Conservation (phyloP, 2,113 vertebrate species). For the Triplophysa rosa region DNA sequence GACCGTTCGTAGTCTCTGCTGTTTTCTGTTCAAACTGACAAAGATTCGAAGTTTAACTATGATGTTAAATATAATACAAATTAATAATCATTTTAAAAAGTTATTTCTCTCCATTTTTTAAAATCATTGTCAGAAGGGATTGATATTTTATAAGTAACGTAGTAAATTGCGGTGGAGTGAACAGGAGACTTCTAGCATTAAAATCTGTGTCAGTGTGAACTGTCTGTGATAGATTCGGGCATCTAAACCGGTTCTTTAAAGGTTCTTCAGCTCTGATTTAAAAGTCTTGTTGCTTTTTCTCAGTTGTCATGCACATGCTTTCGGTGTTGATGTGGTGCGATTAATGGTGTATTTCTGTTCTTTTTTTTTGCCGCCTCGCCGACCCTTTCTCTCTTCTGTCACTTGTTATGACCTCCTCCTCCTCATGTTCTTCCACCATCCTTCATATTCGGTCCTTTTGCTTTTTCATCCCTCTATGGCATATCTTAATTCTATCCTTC, state of each 20-base stretch:
- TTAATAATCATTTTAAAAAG: too few relatives aligned
- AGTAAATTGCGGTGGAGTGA: not conserved
- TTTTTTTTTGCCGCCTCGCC: conserved; percentile 64
- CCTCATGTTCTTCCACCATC: not conserved
- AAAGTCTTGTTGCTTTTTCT: conserved; percentile 14
- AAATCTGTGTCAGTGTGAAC: conserved; percentile 11
- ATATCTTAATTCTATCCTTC: conserved; percentile 23
- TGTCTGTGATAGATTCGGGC: not conserved
- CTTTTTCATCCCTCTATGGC: not conserved
- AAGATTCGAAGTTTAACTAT: not conserved
- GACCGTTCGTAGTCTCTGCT: not conserved
- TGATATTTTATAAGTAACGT: too few relatives aligned
- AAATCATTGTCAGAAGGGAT: too few relatives aligned
- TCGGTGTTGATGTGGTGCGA: conserved; percentile 51
- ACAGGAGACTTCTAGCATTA: not conserved
- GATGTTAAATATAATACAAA: too few relatives aligned
- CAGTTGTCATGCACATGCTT: conserved; percentile 11
- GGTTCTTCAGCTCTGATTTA: not conserved
- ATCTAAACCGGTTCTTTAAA: not conserved
- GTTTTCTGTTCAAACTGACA: conserved; percentile 8
- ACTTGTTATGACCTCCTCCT: conserved; percentile 1
- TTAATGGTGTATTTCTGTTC: conserved; percentile 68
- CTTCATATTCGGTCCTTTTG: conserved; percentile 12
- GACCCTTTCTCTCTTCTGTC: conserved; percentile 57
- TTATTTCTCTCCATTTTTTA: too few relatives aligned